Evolutionary conservation across 2,888 invertebrate species (phyloP).

Genomic region (Calliopum simillimum): DNA sequence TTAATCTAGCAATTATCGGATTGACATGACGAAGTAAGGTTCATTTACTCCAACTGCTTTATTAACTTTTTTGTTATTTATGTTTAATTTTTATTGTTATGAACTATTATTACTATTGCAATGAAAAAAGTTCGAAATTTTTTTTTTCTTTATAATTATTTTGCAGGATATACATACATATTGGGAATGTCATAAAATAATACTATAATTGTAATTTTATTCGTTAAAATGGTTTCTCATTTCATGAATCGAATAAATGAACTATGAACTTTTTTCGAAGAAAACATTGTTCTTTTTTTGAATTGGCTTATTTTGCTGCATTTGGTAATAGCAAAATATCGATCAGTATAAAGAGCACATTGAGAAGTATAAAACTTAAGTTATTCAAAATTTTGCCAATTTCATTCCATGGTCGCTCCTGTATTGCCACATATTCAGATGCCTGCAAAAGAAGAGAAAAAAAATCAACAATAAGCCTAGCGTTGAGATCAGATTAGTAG

Average conservation of each 20-base stretch:
- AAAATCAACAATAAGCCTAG: conserved; percentile 19
- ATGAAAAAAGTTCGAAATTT: conserved; percentile 45
- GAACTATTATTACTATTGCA: conserved; percentile 38
- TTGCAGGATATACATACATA: too few species aligned
- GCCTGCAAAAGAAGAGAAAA: conserved; percentile 49
- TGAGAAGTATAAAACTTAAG: conserved; percentile 51
- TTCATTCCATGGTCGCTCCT: conserved; percentile 61
- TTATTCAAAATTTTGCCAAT: conserved; percentile 59
- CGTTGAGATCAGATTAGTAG: not conserved
- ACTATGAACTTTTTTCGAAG: conserved; percentile 55
- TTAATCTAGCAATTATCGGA: too few species aligned
- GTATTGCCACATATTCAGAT: conserved; percentile 53
- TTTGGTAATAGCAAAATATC: conserved; percentile 45
- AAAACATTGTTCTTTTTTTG: conserved; percentile 22
- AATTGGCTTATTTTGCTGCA: conserved; percentile 18
- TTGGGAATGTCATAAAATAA: not conserved
- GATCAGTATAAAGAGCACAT: conserved; percentile 48
- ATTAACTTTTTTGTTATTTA: conserved; percentile 31
- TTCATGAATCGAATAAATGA: conserved; percentile 48
- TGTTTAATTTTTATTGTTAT: conserved; percentile 23
- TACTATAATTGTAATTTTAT: conserved; percentile 2
- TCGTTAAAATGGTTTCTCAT: not conserved
- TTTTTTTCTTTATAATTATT: not conserved
- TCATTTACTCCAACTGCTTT: conserved; percentile 1
- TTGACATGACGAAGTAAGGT: too few species aligned